These are phyloP conservation scores for Oceanodroma tethys DNA, from an alignment of 2,113 vertebrate genomes.

Conservation along the genomic window DNA sequence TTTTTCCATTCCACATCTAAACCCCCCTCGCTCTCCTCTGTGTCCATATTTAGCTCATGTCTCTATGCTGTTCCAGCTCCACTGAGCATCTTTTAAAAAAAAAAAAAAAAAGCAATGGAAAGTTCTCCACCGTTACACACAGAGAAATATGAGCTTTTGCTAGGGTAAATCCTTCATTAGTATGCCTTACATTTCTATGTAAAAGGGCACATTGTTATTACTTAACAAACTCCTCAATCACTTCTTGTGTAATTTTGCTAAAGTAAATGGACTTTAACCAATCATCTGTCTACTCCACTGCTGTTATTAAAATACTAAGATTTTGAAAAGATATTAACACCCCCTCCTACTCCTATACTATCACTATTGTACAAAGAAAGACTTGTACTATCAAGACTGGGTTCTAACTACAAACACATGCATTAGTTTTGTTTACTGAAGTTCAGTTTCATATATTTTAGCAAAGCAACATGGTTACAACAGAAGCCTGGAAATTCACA, in stretches of 20 bases:
- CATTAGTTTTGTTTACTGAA: not conserved
- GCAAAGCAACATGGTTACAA: not conserved
- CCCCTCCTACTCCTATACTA: not conserved
- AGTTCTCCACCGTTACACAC: not conserved
- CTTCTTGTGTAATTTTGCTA: not conserved
- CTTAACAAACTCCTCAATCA: not conserved
- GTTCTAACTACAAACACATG: not conserved
- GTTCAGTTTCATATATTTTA: not conserved
- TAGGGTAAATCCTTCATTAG: not conserved
- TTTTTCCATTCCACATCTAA: not conserved
- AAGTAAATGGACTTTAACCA: not conserved
- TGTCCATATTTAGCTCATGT: not conserved
- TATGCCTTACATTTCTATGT: not conserved
- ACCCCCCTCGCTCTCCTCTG: not conserved
- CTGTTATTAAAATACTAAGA: not conserved
- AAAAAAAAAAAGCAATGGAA: not conserved
- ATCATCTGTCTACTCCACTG: not conserved
- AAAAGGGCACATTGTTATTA: not conserved
- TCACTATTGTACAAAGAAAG: not conserved
- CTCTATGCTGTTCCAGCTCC: not conserved
- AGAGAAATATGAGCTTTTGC: not conserved
- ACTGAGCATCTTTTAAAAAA: not conserved
- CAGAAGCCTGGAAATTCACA: not conserved
- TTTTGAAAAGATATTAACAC: not conserved
- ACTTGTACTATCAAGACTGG: not conserved